Percentiles rank a stretch among this genome's conserved stretches.
Conservation (phyloP, 2,888 invertebrate species). For the Corythucha ciliata region DNA sequence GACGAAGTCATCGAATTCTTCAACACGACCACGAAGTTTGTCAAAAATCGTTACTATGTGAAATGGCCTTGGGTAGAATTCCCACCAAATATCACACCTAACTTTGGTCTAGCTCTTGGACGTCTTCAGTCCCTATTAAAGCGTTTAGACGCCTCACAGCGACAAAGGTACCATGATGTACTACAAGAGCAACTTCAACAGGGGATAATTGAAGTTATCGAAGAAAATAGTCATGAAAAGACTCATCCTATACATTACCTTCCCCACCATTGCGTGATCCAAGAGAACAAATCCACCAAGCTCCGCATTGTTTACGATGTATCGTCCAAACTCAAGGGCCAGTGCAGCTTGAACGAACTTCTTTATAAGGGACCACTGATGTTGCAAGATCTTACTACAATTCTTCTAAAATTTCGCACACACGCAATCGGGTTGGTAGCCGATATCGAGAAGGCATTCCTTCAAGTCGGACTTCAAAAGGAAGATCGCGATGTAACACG, state of each 20-base stretch:
- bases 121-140: not conserved
- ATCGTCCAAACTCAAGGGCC: not conserved
- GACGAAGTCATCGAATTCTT: conserved; percentile 7
- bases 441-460: conserved; percentile 6
- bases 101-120: conserved; percentile 1
- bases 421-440: not conserved
- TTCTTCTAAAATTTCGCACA: conserved; percentile 2
- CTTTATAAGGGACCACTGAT: conserved; percentile 16
- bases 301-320: conserved; percentile 12
- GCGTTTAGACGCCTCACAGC: not conserved
- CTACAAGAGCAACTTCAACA: conserved; percentile 3
- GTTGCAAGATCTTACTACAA: conserved; percentile 4
- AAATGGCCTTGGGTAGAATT: conserved; percentile 14
- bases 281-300: conserved; percentile 4
- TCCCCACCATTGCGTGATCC: conserved; percentile 6
- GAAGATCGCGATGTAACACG: conserved; percentile 15
- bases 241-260: conserved; percentile 10
- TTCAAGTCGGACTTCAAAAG: conserved; percentile 15
- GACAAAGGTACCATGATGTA: not conserved
- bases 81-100: not conserved
- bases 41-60: not conserved
- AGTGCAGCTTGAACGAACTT: conserved; percentile 13
- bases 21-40: conserved; percentile 1
- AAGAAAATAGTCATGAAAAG: not conserved
- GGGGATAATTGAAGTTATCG: not conserved